Evolutionary conservation across 1,140 invertebrate species (phyloP).

Genomic region (Ceratosolen fusciceps): DNA sequence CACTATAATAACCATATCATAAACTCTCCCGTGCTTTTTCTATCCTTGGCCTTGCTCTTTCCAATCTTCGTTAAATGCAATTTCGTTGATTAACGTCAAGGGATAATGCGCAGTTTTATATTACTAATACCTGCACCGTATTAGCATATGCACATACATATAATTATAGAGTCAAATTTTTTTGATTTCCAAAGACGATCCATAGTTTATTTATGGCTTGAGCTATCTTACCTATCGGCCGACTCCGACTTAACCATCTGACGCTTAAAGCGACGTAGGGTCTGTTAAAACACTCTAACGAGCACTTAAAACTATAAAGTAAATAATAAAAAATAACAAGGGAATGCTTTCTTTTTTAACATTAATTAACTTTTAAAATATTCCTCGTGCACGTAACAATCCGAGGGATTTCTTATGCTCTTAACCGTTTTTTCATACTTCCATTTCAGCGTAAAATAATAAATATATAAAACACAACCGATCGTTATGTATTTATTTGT

Average conservation of each 20-base stretch:
- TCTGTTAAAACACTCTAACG: neutral
- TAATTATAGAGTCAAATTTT: slow-evolving; percentile 28
- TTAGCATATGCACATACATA: neutral
- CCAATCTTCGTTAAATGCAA: neutral
- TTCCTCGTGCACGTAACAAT: neutral
- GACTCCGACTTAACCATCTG: slow-evolving; percentile 8
- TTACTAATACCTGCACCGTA: neutral
- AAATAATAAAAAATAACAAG: neutral
- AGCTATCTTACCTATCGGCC: neutral
- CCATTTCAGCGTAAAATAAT: no score
- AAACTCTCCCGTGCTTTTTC: neutral
- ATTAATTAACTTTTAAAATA: slow-evolving; percentile 17
- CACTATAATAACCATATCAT: neutral
- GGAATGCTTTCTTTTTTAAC: neutral
- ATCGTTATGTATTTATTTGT: no score
- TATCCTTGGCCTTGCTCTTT: neutral
- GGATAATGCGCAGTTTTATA: slow-evolving; percentile 15
- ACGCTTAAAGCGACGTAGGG: neutral
- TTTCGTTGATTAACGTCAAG: neutral
- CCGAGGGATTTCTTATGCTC: neutral
- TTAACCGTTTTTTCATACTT: neutral
- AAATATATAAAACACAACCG: no score
- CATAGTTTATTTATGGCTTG: slow-evolving; percentile 31
- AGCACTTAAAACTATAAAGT: neutral
- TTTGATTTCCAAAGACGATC: slow-evolving; percentile 8